Conservation (phyloP, 1,140 invertebrate genomes). For the Cataglyphis hispanica region DNA sequence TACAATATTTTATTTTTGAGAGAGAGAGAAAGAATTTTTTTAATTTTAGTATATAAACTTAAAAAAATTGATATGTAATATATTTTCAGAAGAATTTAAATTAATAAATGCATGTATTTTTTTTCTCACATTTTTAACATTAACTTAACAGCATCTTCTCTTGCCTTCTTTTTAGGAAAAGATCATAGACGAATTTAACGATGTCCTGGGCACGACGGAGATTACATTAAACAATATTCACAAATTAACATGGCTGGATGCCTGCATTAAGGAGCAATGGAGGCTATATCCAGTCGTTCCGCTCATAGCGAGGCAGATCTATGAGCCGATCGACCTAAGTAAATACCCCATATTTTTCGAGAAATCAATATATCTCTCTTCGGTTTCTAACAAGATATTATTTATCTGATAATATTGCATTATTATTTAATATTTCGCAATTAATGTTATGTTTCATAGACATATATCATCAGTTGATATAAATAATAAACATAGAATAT, state of each 20-base stretch:
- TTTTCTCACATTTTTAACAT: neutral
- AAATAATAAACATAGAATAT: neutral
- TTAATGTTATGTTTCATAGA: too few species aligned
- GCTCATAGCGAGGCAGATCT: conserved; percentile 86
- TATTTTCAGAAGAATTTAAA: neutral
- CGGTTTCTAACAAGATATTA: neutral
- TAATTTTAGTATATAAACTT: neutral
- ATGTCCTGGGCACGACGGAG: conserved; percentile 81
- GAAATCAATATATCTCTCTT: neutral
- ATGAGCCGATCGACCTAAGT: conserved; percentile 81
- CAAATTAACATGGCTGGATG: conserved; percentile 87
- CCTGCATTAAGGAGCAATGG: conserved; percentile 85
- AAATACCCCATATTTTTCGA: conserved; percentile 44
- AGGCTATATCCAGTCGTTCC: conserved; percentile 87
- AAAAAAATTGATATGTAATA: neutral
- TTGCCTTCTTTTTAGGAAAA: conserved; percentile 82
- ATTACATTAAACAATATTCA: conserved; percentile 85
- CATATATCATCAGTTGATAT: neutral
- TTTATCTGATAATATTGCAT: neutral
- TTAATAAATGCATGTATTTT: neutral
- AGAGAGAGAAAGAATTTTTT: neutral
- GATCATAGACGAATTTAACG: conserved; percentile 87
- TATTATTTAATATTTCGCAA: too few species aligned
- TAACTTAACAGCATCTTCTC: neutral
- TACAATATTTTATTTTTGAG: too few species aligned